These are phyloP conservation scores for Hydrozoanthus tunicans DNA, from an alignment of 64 coral and sea anemone genomes.

Conservation along the genomic window DNA sequence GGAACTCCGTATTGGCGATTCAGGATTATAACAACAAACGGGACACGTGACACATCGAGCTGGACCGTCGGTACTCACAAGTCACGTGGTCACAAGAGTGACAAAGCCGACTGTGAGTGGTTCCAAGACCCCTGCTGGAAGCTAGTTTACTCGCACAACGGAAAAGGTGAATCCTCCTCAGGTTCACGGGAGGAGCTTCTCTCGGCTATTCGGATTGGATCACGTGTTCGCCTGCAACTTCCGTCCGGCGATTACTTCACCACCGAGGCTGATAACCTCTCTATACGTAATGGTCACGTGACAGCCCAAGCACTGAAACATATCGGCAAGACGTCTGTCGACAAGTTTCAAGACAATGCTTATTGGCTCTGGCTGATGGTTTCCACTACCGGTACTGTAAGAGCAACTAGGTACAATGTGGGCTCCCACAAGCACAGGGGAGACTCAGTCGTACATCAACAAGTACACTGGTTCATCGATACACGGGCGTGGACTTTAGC, in stretches of 20 bases:
- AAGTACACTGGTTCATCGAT: conserved; percentile 75
- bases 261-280: conserved; percentile 89
- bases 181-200: conserved; percentile 57
- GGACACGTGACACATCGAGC: conserved; percentile 93
- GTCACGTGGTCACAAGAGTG: conserved; percentile 73
- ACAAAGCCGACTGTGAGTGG: conserved; percentile 71
- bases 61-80: conserved; percentile 80
- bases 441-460: conserved; percentile 25
- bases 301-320: conserved; percentile 85
- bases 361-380: conserved; percentile 93
- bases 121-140: conserved; percentile 84
- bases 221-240: conserved; percentile 83
- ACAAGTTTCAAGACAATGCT: conserved; percentile 72
- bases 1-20: conserved; percentile 85
- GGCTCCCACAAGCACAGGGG: conserved; percentile 73
- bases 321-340: conserved; percentile 63
- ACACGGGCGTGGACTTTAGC: conserved; percentile 62
- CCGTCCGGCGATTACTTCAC: conserved; percentile 68
- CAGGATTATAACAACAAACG: conserved; percentile 66
- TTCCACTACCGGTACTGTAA: conserved; percentile 79
- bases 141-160: conserved; percentile 66
- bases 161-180: conserved; percentile 17
- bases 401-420: conserved; percentile 76
- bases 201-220: conserved; percentile 64
- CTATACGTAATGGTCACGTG: conserved; percentile 81